A percentile compares a stretch with the other conserved stretches of the same genome.
Evolutionary conservation across 2,888 invertebrate genomes (phyloP).

Genomic region (Xestobium rufovillosum): DNA sequence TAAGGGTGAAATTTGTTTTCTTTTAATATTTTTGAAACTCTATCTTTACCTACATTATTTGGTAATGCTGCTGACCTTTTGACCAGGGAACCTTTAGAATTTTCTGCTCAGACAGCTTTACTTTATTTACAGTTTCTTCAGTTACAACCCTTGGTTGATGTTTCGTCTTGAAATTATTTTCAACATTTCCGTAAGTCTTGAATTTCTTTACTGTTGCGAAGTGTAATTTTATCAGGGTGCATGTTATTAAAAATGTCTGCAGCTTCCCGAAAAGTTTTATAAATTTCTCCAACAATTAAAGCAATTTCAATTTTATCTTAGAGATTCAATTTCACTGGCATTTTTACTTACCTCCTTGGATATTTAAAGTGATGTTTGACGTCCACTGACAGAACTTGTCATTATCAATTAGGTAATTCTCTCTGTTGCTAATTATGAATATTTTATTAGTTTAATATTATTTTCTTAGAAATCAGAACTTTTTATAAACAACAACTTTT

Average conservation of each 20-base stretch:
- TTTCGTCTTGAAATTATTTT: conserved; percentile 17
- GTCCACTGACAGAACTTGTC: too few species aligned
- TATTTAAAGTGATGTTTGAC: too few species aligned
- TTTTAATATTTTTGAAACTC: conserved; percentile 8
- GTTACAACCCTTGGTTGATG: conserved; percentile 10
- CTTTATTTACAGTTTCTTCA: conserved; percentile 9
- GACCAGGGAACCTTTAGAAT: conserved; percentile 11
- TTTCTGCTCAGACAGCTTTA: not conserved
- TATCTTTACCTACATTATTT: conserved; percentile 6
- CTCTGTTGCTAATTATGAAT: too few species aligned
- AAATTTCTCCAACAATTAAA: conserved; percentile 7
- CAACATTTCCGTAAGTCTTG: conserved; percentile 11
- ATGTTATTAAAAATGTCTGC: conserved; percentile 15
- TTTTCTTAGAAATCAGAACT: too few species aligned
- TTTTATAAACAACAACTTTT: too few species aligned
- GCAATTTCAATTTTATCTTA: conserved; percentile 13
- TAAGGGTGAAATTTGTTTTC: not conserved
- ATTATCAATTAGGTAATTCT: too few species aligned
- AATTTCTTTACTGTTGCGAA: conserved; percentile 15
- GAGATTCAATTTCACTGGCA: conserved; percentile 11
- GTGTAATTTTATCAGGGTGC: conserved; percentile 15
- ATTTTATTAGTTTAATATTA: too few species aligned
- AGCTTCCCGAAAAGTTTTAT: conserved; percentile 15
- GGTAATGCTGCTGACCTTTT: conserved; percentile 10
- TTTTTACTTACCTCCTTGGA: too few species aligned